Conservation (phyloP, 1,140 invertebrate genomes). For the Lysiphlebus fabarum region DNA sequence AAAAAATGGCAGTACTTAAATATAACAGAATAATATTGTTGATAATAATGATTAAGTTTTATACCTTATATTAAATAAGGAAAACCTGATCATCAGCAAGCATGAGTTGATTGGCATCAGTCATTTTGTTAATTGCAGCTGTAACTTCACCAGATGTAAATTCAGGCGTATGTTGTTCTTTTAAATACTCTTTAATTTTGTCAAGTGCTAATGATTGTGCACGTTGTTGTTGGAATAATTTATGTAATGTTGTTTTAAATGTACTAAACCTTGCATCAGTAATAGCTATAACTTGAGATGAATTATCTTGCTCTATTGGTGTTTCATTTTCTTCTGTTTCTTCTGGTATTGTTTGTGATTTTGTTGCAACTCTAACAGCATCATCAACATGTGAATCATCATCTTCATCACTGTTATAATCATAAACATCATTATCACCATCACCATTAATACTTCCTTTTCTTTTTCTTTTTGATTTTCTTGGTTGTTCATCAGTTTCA, state of each 20-base stretch:
- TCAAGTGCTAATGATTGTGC: slow-evolving; percentile 63
- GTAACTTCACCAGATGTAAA: slow-evolving; percentile 73
- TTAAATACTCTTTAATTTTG: slow-evolving; percentile 62
- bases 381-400: slow-evolving; percentile 45
- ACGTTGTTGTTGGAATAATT: slow-evolving; percentile 68
- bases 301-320: slow-evolving; percentile 19
- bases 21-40: too few relatives aligned
- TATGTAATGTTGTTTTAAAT: slow-evolving; percentile 65
- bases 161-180: slow-evolving; percentile 58
- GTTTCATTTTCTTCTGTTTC: slow-evolving; percentile 36
- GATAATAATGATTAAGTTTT: too few relatives aligned
- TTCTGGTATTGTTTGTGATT: slow-evolving; percentile 33
- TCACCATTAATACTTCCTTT: slow-evolving; percentile 28
- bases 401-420: slow-evolving; percentile 51
- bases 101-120: slow-evolving; percentile 89
- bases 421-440: slow-evolving; percentile 59
- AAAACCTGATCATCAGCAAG: slow-evolving; percentile 84
- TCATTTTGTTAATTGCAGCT: slow-evolving; percentile 79
- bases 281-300: slow-evolving; percentile 29
- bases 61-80: slow-evolving; percentile 63
- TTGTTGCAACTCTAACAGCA: slow-evolving; percentile 29
- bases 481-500: slow-evolving; percentile 42
- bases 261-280: slow-evolving; percentile 54
- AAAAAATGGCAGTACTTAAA: slow-evolving; percentile 1
- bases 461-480: slow-evolving; percentile 39